phyloP scores from a whole-genome alignment of 2,888 invertebrate species.

The Limnephilus marmoratus region DNA sequence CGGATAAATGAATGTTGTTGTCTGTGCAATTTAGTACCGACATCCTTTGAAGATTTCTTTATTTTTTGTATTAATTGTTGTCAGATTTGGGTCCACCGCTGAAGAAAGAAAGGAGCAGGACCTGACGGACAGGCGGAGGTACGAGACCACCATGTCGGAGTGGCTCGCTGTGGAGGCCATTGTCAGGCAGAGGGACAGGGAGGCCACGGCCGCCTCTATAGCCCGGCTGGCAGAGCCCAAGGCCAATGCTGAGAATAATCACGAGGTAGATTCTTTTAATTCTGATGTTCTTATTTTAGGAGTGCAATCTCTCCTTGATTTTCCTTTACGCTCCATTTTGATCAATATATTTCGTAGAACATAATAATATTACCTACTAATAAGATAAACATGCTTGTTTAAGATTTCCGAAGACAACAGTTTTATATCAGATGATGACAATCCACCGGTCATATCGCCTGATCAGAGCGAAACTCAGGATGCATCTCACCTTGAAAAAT shows the following conservation, averaged over 20 bases:
- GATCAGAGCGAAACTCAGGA: conserved; percentile 75
- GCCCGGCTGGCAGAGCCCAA: conserved; percentile 88
- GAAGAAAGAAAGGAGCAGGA: conserved; percentile 83
- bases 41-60: neutral
- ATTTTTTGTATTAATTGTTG: conserved; percentile 5
- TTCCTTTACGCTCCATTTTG: neutral
- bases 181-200: conserved; percentile 88
- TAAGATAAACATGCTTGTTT: neutral
- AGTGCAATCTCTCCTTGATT: neutral
- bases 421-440: conserved; percentile 78
- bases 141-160: conserved; percentile 95
- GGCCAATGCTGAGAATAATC: conserved; percentile 69
- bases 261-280: conserved; percentile 68
- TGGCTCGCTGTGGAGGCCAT: conserved; percentile 97
- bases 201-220: conserved; percentile 89
- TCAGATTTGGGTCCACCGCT: conserved; percentile 82
- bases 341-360: neutral
- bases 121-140: conserved; percentile 83
- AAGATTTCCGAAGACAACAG: conserved; percentile 80
- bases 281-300: neutral
- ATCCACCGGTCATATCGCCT: conserved; percentile 76
- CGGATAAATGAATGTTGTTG: neutral
- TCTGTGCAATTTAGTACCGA: neutral
- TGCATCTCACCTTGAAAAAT: conserved; percentile 68
- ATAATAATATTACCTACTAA: neutral